A percentile compares a stretch with the other conserved stretches of the same genome.
Conservation (phyloP, 2,797 vertebrate species). For the Sebastes melanostomus region DNA sequence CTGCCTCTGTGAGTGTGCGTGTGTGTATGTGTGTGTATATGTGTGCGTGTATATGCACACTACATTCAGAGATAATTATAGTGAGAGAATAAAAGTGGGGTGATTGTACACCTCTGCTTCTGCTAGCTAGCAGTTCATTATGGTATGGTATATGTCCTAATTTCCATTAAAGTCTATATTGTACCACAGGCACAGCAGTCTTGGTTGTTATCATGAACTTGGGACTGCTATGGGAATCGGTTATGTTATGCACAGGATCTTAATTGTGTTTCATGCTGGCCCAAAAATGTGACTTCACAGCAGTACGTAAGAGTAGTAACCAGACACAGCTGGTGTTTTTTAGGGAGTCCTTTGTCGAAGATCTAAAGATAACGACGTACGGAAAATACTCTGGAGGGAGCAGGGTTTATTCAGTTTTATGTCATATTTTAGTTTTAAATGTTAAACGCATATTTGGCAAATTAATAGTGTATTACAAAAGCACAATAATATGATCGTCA, state of each 20-base stretch:
- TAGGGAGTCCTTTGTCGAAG: neutral
- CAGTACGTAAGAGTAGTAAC: neutral
- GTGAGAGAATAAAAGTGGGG: conserved; percentile 2
- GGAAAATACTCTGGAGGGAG: neutral
- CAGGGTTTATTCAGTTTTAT: neutral
- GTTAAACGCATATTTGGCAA: neutral
- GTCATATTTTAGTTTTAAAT: neutral
- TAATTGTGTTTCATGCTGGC: neutral
- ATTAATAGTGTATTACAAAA: neutral
- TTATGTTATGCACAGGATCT: neutral
- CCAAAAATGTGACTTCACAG: neutral
- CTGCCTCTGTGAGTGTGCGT: neutral
- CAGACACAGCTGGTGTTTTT: neutral
- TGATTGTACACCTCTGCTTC: conserved; percentile 1
- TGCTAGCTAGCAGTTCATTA: neutral
- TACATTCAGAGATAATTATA: conserved; percentile 17
- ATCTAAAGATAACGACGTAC: neutral
- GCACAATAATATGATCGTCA: neutral
- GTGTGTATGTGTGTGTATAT: conserved; percentile 1
- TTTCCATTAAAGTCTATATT: neutral
- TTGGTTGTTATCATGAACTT: neutral
- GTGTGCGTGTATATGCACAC: neutral
- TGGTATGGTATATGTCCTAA: neutral
- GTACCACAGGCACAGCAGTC: neutral
- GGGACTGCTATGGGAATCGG: no score